Evolutionary conservation across 2,797 vertebrate species (phyloP).

Genomic region (Thunnus albacares): DNA sequence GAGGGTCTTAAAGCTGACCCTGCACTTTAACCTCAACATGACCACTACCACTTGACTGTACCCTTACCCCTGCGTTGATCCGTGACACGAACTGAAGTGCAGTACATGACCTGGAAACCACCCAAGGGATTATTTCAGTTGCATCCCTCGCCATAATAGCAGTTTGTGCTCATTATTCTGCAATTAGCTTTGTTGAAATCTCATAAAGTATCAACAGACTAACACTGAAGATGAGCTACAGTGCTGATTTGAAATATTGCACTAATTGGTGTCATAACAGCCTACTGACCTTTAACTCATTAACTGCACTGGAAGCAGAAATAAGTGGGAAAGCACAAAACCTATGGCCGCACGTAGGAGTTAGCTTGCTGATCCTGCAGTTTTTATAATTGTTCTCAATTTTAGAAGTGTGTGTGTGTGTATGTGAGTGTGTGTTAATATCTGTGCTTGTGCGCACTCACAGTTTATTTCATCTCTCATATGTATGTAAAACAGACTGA

Average conservation of each 20-base stretch:
- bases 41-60: slow-evolving; percentile 22
- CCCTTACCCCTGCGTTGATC: slow-evolving; percentile 34
- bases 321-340: slow-evolving; percentile 49
- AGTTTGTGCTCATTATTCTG: slow-evolving; percentile 72
- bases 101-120: slow-evolving; percentile 46
- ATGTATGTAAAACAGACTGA: slow-evolving; percentile 52
- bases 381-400: slow-evolving; percentile 68
- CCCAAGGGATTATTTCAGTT: slow-evolving; percentile 47
- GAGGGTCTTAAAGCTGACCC: slow-evolving; percentile 35
- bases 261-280: slow-evolving; percentile 82
- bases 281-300: slow-evolving; percentile 80
- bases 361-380: slow-evolving; percentile 68
- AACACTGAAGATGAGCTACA: slow-evolving; percentile 58
- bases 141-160: slow-evolving; percentile 20
- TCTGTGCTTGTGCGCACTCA: slow-evolving; percentile 7
- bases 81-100: slow-evolving; percentile 29
- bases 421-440: slow-evolving; percentile 26
- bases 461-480: slow-evolving; percentile 47
- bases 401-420: slow-evolving; percentile 16
- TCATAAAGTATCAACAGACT: slow-evolving; percentile 49
- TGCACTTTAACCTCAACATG: slow-evolving; percentile 42
- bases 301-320: slow-evolving; percentile 70
- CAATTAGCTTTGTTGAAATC: slow-evolving; percentile 68
- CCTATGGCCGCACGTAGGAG: slow-evolving; percentile 38
- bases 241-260: slow-evolving; percentile 73